Evolutionary conservation across 2,797 vertebrate species (phyloP), one percentile per base, ranked within the genome.

Genomic region (Pelodytes ibericus): DNA sequence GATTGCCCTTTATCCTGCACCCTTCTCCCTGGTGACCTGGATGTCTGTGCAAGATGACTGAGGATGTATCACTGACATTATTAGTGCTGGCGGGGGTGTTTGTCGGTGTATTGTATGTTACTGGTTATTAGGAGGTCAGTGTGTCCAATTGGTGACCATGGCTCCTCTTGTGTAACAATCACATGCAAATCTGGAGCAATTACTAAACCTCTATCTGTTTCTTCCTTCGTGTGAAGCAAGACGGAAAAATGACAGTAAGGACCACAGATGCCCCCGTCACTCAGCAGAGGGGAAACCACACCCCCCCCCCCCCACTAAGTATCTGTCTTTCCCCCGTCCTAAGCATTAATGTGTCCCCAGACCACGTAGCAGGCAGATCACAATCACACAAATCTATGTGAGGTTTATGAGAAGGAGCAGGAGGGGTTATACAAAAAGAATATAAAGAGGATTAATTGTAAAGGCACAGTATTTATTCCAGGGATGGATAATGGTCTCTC

Each of bases 201-300:
- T 70, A 70, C 58, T 53, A 58, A 24, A 27, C 53, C 33, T n/a
- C 31, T 53, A 70, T 70, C 67, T 58, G 24, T 58, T 11, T 26
- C 9, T 26, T 33, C 33, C 29, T 69, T 49, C 51, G 66, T 57
- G 49, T 57, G 49, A 69, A 57, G 47, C 29, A 27, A 57, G 67
- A 49, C 49, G 67, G 67, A 70, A 70, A 60, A 70, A 70, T 58
- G 31, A 58, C 24, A 6, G 8, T 39, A 31, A 59, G 51, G 33
- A 71, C 68, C 63, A 47, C 56, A 58, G 26, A 44, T 16, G 16
- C 25, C 26, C n/a, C 26, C 16, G 27, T 53, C 41, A 44, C 59
- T 41, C 15, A 4, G 3, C 69, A 66, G 22, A 74, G n/a, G 44
- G 56, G 62, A 70, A 33, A 68, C 65, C 30, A 51, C 24, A 59